phyloP scores from a whole-genome alignment of 2,888 invertebrate genomes.

The Mechanitis messenoides region DNA sequence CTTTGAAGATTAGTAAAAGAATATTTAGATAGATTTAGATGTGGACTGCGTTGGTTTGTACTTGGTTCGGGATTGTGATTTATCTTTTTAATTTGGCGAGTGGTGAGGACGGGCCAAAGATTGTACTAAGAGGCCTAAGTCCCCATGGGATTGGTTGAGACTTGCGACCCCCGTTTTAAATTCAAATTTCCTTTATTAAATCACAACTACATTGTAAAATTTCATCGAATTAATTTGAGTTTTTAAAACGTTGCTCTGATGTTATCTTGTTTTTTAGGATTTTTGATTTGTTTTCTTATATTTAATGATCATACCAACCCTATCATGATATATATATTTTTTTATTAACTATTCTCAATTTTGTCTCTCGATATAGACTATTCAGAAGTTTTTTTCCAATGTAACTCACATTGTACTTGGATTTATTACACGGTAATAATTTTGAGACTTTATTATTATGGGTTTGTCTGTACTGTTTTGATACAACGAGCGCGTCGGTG shows the following conservation, averaged over 20 bases:
- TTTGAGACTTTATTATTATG: conserved; percentile 29
- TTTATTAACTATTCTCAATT: too few species aligned
- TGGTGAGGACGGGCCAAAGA: conserved; percentile 54
- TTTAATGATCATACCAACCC: not conserved
- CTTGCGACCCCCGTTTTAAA: conserved; percentile 52
- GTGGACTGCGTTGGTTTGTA: not conserved
- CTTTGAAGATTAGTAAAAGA: too few species aligned
- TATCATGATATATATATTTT: too few species aligned
- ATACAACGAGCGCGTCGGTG: conserved; percentile 40
- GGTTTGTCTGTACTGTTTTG: conserved; percentile 33
- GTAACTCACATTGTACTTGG: conserved; percentile 9
- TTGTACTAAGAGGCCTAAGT: conserved; percentile 41
- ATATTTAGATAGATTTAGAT: not conserved
- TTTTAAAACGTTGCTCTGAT: not conserved
- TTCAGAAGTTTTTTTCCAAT: not conserved
- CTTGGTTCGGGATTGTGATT: conserved; percentile 58
- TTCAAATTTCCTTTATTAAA: conserved; percentile 59
- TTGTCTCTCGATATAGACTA: not conserved
- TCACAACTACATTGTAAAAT: conserved; percentile 51
- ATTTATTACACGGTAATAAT: conserved; percentile 25
- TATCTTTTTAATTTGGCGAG: conserved; percentile 72
- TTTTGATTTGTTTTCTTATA: not conserved
- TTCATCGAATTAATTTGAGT: conserved; percentile 39
- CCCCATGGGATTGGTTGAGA: conserved; percentile 43
- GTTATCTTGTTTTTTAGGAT: not conserved